Percentiles rank a stretch among this genome's conserved stretches.
phyloP scores from a whole-genome alignment of 92 coral and sea anemone species.

The Paramuricea clavata region DNA sequence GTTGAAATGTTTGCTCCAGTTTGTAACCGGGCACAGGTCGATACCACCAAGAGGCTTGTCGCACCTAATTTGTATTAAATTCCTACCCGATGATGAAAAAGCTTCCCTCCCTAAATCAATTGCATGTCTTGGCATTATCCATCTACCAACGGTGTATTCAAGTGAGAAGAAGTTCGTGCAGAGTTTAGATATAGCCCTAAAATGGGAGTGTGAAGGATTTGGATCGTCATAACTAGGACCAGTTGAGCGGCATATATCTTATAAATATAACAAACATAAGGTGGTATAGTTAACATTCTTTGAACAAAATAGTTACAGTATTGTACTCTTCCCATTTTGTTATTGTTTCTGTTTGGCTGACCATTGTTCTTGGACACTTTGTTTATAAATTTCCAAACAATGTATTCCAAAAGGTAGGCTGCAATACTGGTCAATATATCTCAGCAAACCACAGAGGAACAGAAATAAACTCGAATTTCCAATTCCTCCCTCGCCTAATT shows the following conservation, averaged over 20 bases:
- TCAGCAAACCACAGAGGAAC: too few species aligned
- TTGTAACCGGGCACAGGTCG: constrained; percentile 10
- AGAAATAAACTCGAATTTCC: too few species aligned
- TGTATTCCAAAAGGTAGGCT: too few species aligned
- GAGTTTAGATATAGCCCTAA: constrained; percentile 13
- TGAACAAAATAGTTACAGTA: too few species aligned
- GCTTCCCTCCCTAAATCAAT: background rate
- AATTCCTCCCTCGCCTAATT: too few species aligned
- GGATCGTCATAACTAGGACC: constrained; percentile 15
- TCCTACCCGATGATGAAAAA: constrained; percentile 7
- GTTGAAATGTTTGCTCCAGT: constrained; percentile 15
- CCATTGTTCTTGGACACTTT: background rate
- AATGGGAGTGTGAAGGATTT: constrained; percentile 13
- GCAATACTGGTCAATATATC: too few species aligned
- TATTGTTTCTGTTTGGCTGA: constrained; percentile 16
- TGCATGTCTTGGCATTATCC: background rate
- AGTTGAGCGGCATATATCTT: too few species aligned
- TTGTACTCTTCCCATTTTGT: background rate
- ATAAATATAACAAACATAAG: too few species aligned
- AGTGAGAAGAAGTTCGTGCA: constrained; percentile 2
- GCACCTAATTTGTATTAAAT: constrained; percentile 1
- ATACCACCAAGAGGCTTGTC: constrained; percentile 19
- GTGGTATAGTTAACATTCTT: too few species aligned
- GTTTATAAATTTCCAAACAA: constrained; percentile 10
- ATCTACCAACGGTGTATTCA: constrained; percentile 25